Base-by-base conservation (phyloP, 2,113 vertebrate species). In the Ancistrus triradiatus region DNA sequence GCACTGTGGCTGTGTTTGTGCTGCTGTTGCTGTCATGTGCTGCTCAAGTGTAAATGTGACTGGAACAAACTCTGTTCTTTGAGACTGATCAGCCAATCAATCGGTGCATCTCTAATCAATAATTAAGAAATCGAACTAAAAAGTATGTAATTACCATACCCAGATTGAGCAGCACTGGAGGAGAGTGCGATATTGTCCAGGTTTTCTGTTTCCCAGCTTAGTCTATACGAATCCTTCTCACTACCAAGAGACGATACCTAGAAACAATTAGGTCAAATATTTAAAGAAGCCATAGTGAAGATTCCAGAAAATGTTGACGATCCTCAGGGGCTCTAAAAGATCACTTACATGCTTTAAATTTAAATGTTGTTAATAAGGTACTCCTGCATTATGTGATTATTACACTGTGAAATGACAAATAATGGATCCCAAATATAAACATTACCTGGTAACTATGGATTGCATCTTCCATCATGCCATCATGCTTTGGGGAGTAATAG, bases 121-220 rank as follows among this genome's bases (percentile, higher is more conserved):
- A n/a, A n/a, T n/a, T n/a, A n/a, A n/a, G n/a, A n/a, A n/a, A n/a
- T n/a, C n/a, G n/a, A n/a, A n/a, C n/a, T n/a, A n/a, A n/a, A n/a
- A 33, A 9, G 9, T 33, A 33, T 33, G 4, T 4, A 4, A 5
- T 9, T 33, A 33, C 21, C 93, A 79, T 78, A 99, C 96, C 96
- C 94, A 60, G 96, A 98, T 81, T 98, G 94, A 70, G 95, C 86
- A 53, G 95, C 93, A 66, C 94, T 97, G 70, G 91, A 94, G 66
- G 95, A 96, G 76, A 98, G 86, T 44, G 92, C 92, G 72, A 99
- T 88, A 2, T 99, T 99, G 84, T 99, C 96, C 83, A 97, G 78
- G 76, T 94, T 91, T 69, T 98, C 96, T 19, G 89, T 85, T 58
- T 91, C 91, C 94, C 94, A 94, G 79, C 90, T 96, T 61, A 97